These are phyloP conservation scores for Naja naja DNA, from an alignment of 2,113 vertebrate species.

Conservation along the genomic window DNA sequence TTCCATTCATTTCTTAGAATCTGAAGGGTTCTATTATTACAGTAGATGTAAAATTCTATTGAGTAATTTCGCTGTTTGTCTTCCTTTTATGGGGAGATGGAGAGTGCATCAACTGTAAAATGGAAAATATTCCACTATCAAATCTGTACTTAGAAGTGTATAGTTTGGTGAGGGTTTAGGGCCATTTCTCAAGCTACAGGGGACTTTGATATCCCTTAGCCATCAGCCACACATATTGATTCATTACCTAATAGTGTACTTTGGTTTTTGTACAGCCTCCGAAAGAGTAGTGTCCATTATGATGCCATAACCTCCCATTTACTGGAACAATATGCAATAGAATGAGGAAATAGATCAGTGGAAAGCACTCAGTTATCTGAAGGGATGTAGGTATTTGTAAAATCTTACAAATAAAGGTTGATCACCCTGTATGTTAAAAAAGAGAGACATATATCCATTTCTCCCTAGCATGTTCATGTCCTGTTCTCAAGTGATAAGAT, in stretches of 20 bases:
- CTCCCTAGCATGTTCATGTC: not conserved
- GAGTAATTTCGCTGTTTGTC: slow-evolving; percentile 33
- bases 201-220: slow-evolving; percentile 46
- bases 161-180: slow-evolving; percentile 54
- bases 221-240: slow-evolving; percentile 42
- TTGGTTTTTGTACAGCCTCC: slow-evolving; percentile 34
- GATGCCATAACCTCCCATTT: not conserved
- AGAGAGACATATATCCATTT: not conserved
- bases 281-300: not conserved
- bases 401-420: slow-evolving; percentile 10
- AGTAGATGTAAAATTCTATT: slow-evolving; percentile 46
- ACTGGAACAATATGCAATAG: not conserved
- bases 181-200: slow-evolving; percentile 46
- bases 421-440: slow-evolving; percentile 8
- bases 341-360: not conserved
- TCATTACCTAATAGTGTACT: slow-evolving; percentile 36
- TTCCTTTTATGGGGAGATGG: slow-evolving; percentile 41
- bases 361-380: slow-evolving; percentile 14
- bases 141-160: slow-evolving; percentile 41
- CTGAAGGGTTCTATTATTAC: not conserved
- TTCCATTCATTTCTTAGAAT: slow-evolving; percentile 1
- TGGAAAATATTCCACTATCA: slow-evolving; percentile 49
- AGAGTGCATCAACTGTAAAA: slow-evolving; percentile 28
- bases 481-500: not conserved
- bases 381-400: not conserved